phyloP scores from a whole-genome alignment of 1,140 invertebrate genomes.

The Telenomus remus region DNA sequence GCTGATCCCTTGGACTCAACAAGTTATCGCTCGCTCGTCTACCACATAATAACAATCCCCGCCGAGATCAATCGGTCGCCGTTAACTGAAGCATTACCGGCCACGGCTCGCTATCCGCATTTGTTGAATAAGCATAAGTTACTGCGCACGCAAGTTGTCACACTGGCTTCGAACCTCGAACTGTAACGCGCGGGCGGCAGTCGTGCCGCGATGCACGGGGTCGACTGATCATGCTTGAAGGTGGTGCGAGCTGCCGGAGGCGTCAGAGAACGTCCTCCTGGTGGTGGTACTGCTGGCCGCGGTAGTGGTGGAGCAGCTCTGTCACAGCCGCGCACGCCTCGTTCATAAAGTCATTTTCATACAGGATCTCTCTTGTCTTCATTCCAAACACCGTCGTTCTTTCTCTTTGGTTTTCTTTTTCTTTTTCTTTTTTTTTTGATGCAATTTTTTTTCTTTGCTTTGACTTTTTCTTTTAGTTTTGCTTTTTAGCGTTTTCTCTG shows the following conservation, averaged over 20 bases:
- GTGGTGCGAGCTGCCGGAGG: constrained; percentile 60
- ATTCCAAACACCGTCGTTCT: constrained; percentile 7
- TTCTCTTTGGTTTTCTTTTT: not conserved
- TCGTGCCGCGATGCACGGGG: constrained; percentile 75
- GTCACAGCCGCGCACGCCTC: constrained; percentile 61
- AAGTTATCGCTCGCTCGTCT: constrained; percentile 61
- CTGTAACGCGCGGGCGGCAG: constrained; percentile 68
- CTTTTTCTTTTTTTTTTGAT: constrained; percentile 4
- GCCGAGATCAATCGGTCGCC: constrained; percentile 15
- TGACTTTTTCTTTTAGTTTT: not conserved
- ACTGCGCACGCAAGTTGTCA: constrained; percentile 9
- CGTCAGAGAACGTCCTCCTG: constrained; percentile 53
- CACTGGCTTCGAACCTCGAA: constrained; percentile 12
- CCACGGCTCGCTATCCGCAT: not conserved
- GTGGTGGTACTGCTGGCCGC: constrained; percentile 54
- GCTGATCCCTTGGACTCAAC: constrained; percentile 56
- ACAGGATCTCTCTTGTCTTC: constrained; percentile 49
- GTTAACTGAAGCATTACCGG: constrained; percentile 12
- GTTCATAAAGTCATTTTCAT: constrained; percentile 61
- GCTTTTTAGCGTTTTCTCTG: constrained; percentile 1
- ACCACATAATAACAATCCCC: constrained; percentile 26
- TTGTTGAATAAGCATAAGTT: not conserved
- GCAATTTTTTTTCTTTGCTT: not conserved
- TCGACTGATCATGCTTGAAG: constrained; percentile 70
- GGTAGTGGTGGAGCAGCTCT: constrained; percentile 57